These are phyloP conservation scores for Drosophila robusta DNA, from an alignment of 2,888 invertebrate genomes.

Conservation along the genomic window DNA sequence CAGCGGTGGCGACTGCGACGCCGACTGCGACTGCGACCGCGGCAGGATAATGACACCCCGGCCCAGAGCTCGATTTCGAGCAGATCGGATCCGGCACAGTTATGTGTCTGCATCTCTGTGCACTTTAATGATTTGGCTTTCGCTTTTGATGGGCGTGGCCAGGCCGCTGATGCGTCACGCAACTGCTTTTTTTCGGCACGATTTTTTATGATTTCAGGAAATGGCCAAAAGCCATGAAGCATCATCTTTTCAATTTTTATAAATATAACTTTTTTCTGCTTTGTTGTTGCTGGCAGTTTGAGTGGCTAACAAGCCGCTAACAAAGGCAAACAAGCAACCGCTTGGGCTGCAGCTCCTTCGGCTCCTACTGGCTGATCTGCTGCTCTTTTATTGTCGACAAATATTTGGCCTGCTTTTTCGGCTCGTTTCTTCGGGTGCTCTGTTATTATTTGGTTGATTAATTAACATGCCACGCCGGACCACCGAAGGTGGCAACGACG, in stretches of 20 bases:
- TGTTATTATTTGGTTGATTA: slow-evolving; percentile 79
- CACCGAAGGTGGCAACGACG: slow-evolving; percentile 66
- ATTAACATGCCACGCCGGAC: slow-evolving; percentile 76
- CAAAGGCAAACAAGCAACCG: slow-evolving; percentile 62
- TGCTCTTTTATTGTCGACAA: slow-evolving; percentile 71
- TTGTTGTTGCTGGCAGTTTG: slow-evolving; percentile 29
- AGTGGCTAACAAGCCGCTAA: slow-evolving; percentile 79
- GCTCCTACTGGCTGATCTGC: slow-evolving; percentile 59
- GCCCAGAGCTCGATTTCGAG: slow-evolving; percentile 12
- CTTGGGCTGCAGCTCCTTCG: slow-evolving; percentile 26
- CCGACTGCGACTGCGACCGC: slow-evolving; percentile 38
- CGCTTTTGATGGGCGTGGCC: slow-evolving; percentile 62
- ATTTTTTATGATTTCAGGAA: slow-evolving; percentile 75
- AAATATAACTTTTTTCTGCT: slow-evolving; percentile 5
- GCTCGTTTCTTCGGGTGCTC: slow-evolving; percentile 55
- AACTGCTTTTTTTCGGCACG: slow-evolving; percentile 39
- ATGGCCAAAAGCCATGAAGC: slow-evolving; percentile 76
- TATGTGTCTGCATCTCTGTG: slow-evolving; percentile 35
- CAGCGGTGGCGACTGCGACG: slow-evolving; percentile 9
- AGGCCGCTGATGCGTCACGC: slow-evolving; percentile 72
- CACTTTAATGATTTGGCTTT: slow-evolving; percentile 64
- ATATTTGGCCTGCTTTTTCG: slow-evolving; percentile 66
- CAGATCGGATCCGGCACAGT: slow-evolving; percentile 46
- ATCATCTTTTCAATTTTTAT: slow-evolving; percentile 64
- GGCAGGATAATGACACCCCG: slow-evolving; percentile 61